A percentile compares a stretch with the other conserved stretches of the same genome.
Evolutionary conservation across 1,140 invertebrate species (phyloP).

Genomic region (Aphaenogaster rudis): DNA sequence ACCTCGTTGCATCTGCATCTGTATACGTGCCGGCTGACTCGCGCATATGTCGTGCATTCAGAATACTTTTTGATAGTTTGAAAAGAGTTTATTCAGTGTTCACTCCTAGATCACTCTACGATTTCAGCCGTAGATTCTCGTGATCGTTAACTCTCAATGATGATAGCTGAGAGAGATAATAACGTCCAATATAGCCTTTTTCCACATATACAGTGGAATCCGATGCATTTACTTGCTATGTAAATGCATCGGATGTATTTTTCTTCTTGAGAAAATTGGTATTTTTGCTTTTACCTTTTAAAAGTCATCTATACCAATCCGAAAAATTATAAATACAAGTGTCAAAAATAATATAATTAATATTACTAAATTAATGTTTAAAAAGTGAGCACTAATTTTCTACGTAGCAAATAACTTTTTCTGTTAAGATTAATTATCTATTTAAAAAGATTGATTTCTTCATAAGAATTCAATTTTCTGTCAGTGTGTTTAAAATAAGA

Average conservation of each 20-base stretch:
- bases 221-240: neutral
- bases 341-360: neutral
- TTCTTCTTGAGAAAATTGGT: neutral
- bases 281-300: neutral
- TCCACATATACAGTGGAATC: neutral
- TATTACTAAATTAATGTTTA: neutral
- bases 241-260: neutral
- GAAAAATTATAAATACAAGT: neutral
- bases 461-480: neutral
- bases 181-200: constrained; percentile 3
- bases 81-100: constrained; percentile 50
- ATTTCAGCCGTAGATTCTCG: neutral
- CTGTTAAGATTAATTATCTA: neutral
- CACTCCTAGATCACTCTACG: constrained; percentile 23
- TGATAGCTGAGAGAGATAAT: constrained; percentile 32
- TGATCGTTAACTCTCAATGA: constrained; percentile 28
- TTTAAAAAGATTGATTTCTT: neutral
- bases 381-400: neutral
- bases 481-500: neutral
- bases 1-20: constrained; percentile 40
- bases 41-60: constrained; percentile 54
- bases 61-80: constrained; percentile 46
- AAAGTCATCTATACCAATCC: neutral
- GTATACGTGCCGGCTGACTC: constrained; percentile 34
- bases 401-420: neutral